phyloP scores from a whole-genome alignment of 2,797 vertebrate species.

The Podarcis lilfordi region DNA sequence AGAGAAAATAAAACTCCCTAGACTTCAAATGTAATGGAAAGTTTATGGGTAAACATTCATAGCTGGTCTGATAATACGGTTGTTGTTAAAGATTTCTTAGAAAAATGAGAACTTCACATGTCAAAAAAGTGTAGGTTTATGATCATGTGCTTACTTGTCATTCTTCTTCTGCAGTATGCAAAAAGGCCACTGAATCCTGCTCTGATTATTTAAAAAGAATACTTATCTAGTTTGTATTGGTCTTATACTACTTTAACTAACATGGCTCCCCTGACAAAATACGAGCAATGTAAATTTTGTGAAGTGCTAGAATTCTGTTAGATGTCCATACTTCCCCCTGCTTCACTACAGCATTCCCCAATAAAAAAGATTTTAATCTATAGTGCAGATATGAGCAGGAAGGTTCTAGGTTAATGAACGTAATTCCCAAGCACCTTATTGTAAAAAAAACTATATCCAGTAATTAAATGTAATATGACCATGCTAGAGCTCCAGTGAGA shows the following conservation, averaged over 20 bases:
- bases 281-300: background rate
- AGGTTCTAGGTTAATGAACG: background rate
- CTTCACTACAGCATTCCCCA: background rate
- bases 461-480: background rate
- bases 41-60: background rate
- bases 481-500: background rate
- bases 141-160: background rate
- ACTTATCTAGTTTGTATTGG: too few species aligned
- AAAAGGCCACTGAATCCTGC: too few species aligned
- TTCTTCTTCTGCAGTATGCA: background rate
- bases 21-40: background rate
- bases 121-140: background rate
- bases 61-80: too few species aligned
- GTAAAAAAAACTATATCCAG: background rate
- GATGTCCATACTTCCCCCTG: too few species aligned
- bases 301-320: background rate
- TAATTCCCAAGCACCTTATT: background rate
- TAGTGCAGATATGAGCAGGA: background rate
- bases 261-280: background rate
- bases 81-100: background rate
- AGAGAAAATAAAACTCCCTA: background rate
- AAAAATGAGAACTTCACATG: background rate
- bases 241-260: too few species aligned
- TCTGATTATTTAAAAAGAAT: background rate
- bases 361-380: background rate